Base-by-base conservation (phyloP, 2,797 vertebrate species). In the Hydrophis major region DNA sequence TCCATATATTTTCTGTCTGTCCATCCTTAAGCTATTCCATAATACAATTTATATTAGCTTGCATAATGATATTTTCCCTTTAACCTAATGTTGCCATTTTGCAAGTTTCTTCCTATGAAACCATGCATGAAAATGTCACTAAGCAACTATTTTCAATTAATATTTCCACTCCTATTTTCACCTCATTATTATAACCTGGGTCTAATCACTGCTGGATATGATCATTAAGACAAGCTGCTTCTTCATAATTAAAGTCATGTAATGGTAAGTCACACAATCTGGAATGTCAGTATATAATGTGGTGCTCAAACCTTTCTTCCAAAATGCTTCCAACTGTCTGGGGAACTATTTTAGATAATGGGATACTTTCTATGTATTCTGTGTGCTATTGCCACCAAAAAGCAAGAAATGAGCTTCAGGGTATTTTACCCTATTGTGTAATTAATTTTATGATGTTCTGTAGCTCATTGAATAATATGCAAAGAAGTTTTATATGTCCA, bases 111-210 rank as follows among this genome's bases (percentile, higher is more conserved):
- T 78, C 59, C 42, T 56, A 78, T 91, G 93, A 91, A 92, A 56
- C 59, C 55, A 50, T n/a, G 61, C 57, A 56, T 88, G 60, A 83
- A 55, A 91, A 91, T 91, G 57, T 92, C 22, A 92, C 78, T 88
- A 91, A 93, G 66, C 63, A 91, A 93, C 88, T 22, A 74, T 88
- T 90, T 93, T 93, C 90, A 94, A 90, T 93, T 93, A 93, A 94
- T 94, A 90, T 55, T 94, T 93, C 91, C 57, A 55, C 2, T 25
- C 87, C 55, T 66, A 91, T 28, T 91, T 94, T 63, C 69, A 42
- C n/a, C 66, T 94, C 89, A 89, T 89, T 94, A 92, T 88, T 95
- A 32, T 90, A 88, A 57, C 42, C 91, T 88, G 87, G 90, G 90
- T 94, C 59, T 92, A 93, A 86, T 59, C 50, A 89, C 60, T 89